These are phyloP conservation scores for Pteromalus puparum DNA, from an alignment of 1,140 invertebrate genomes.

Conservation along the genomic window DNA sequence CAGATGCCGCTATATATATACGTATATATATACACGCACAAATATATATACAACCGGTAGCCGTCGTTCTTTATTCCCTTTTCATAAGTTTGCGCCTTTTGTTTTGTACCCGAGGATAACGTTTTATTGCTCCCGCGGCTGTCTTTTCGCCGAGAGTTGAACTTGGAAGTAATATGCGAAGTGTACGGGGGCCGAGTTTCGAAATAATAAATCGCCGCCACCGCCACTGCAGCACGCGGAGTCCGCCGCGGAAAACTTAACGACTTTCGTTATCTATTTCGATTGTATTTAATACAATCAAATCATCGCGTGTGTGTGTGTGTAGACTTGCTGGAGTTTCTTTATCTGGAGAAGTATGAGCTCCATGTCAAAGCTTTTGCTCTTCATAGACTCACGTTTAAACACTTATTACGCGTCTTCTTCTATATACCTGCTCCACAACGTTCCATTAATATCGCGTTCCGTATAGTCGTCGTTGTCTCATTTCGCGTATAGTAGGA, in stretches of 20 bases:
- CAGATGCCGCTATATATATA: neutral
- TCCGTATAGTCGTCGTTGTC: neutral
- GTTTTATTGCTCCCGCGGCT: neutral
- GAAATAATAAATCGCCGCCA: constrained; percentile 1
- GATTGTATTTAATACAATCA: no score
- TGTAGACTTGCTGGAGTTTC: no score
- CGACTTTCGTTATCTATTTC: neutral
- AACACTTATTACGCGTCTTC: neutral
- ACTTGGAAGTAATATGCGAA: constrained; percentile 8
- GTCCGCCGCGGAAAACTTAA: neutral
- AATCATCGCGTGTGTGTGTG: no score
- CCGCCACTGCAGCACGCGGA: no score
- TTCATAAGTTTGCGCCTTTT: constrained; percentile 22
- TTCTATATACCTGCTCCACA: neutral
- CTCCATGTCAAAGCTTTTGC: no score
- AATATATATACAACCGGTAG: neutral
- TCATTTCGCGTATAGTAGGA: neutral
- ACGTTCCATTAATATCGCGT: constrained; percentile 24
- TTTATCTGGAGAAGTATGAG: no score
- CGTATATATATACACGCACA: neutral
- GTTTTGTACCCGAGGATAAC: neutral
- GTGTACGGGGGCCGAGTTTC: constrained; percentile 1
- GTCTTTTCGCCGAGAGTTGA: neutral
- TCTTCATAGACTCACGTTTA: neutral
- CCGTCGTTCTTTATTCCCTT: neutral